Conservation (phyloP, 2,797 vertebrate genomes). For the Ctenochaetus hawaiiensis region DNA sequence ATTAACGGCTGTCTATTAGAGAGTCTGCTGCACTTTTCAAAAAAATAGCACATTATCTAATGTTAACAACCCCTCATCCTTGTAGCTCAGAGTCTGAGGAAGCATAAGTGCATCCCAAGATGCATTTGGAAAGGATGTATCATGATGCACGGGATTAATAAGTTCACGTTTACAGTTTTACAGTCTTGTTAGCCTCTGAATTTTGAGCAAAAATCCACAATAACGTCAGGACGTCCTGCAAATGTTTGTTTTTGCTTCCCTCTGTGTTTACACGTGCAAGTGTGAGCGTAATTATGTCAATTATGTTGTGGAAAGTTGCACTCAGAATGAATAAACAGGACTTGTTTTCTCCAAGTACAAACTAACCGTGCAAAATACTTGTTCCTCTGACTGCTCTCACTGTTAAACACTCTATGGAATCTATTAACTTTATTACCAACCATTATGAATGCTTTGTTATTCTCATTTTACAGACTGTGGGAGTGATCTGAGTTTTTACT, state of each 20-base stretch:
- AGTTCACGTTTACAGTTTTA: conserved; percentile 17
- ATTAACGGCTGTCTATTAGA: not conserved
- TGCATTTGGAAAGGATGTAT: not conserved
- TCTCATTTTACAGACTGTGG: conserved; percentile 12
- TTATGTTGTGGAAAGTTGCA: conserved; percentile 43
- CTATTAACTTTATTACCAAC: not conserved
- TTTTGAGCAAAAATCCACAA: conserved; percentile 10
- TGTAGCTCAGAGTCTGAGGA: not conserved
- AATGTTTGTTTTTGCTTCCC: conserved; percentile 38
- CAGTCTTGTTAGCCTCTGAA: not conserved
- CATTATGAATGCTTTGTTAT: not conserved
- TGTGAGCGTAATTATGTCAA: conserved; percentile 37
- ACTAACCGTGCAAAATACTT: not conserved
- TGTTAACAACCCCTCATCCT: not conserved
- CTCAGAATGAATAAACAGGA: conserved; percentile 52
- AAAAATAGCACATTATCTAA: not conserved
- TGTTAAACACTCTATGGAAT: conserved; percentile 6
- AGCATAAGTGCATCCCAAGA: not conserved
- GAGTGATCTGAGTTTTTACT: conserved; percentile 5
- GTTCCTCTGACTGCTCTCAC: conserved; percentile 22
- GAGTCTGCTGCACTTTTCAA: not conserved
- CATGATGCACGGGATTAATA: not conserved
- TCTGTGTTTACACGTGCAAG: conserved; percentile 40
- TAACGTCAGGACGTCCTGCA: conserved; percentile 9
- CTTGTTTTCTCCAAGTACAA: conserved; percentile 35